Base-by-base conservation (phyloP, 1,140 invertebrate species). In the Charaxes varanes region DNA sequence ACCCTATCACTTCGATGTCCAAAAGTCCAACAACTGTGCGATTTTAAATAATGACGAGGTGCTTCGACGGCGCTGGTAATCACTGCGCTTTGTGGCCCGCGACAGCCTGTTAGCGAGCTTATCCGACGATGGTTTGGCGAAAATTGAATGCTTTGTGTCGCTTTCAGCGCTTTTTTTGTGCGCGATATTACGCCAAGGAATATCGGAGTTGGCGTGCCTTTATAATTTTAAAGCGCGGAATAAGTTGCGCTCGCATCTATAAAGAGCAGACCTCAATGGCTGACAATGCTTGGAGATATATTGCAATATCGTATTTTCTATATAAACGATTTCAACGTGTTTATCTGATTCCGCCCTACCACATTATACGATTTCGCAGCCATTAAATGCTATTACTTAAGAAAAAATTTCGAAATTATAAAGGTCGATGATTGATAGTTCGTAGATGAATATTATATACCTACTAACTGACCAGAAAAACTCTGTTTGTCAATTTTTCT, bases 31-130 rank as follows among this genome's bases (percentile, higher is more conserved):
- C n/a, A n/a, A n/a, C n/a, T n/a, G n/a, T n/a, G n/a, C n/a, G n/a
- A n/a, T n/a, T n/a, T n/a, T n/a, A 69, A 63, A 74, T 80, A 77
- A 77, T 76, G 71, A 70, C 60, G 62, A 53, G 58, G 60, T 59
- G 60, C 53, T 60, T 45, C 52, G 46, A 47, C 55, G 62, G 56
- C 62, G 60, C 37, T 61, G 63, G 66, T 79, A 74, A 77, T 80
- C 76, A 80, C 59, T 43, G 49, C 58, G 61, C 72, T 79, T 79
- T 79, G 73, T 78, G 70, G 66, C 47, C 58, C 62, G 60, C 67
- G 59, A 69, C 66, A 66, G 64, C 64, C 67, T 58, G 66, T 68
- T 70, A 68, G 66, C 62, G 61, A 62, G 61, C 63, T 67, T 62
- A 69, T 67, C 55, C 64, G 55, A 53, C 58, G 58, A 70, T 60